Base-by-base conservation (phyloP, 2,888 invertebrate species). In the Amblyteles armatorius region DNA sequence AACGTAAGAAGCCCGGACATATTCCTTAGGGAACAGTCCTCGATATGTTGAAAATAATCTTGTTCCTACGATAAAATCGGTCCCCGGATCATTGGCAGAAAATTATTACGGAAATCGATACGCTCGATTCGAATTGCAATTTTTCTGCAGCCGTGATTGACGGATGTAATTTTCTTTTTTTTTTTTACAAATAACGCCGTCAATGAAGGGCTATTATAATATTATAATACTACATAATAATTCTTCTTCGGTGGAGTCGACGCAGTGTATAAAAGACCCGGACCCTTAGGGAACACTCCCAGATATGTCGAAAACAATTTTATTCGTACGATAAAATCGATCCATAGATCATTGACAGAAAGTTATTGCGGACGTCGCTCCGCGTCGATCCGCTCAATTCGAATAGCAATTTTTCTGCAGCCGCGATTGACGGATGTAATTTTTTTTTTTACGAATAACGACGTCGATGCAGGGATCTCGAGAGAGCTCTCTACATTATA, bases 81-180 rank as follows among this genome's bases (percentile, higher is more conserved):
- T 60, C 60, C 5, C 5, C 4, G 29, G 26, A 60, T 60, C 33
- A 44, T 40, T 55, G 33, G 13, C 74, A 33, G 19, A 5, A 16
- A 50, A 48, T 29, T 16, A 63, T 63, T 48, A 22, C 50, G 19
- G 48, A 33, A n/a, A 19, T 60, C 60, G 29, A 44, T 63, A 19
- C 50, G 50, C 48, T 63, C 50, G 50, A 63, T 63, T 74, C 33
- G 63, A 57, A 50, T 63, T 50, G 74, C 74, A 63, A 48, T 60
- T 40, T 40, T 2, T 11, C 52, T 16, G 3, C n/a, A 19, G 52
- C 19, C 2, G 52, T 29, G 26, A 60, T 60, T 60, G 60, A 60
- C 60, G 60, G 1, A 60, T 60, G 60, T 29, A 29, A 57, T 29
- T 29, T 33, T 7, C 6, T 33, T 33, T 40, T 11, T 40, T 5